These are phyloP conservation scores for Dasypogon diadema DNA, from an alignment of 2,888 invertebrate genomes.

Conservation along the genomic window DNA sequence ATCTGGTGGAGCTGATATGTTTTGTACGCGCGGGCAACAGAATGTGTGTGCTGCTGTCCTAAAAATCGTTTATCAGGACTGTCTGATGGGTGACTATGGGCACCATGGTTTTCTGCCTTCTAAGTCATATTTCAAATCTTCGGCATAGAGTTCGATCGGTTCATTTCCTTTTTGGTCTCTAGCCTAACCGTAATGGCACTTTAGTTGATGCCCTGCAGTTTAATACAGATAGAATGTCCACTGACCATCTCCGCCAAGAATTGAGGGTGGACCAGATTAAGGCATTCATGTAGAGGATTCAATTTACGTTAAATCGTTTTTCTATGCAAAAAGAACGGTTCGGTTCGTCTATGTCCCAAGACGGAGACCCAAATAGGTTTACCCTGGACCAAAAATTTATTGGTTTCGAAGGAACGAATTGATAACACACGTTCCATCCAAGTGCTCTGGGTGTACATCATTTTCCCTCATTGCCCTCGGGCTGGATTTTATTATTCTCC, in stretches of 20 bases:
- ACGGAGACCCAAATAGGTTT: constrained; percentile 34
- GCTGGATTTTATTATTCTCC: constrained; percentile 50
- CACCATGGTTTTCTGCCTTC: constrained; percentile 11
- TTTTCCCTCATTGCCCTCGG: constrained; percentile 36
- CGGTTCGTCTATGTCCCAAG: constrained; percentile 40
- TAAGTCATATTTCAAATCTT: constrained; percentile 51
- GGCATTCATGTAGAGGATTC: constrained; percentile 52
- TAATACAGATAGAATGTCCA: constrained; percentile 5
- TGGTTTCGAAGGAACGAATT: constrained; percentile 44
- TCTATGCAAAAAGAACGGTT: constrained; percentile 53
- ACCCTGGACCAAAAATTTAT: constrained; percentile 40
- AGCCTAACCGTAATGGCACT: constrained; percentile 50
- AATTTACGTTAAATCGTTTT: constrained; percentile 56
- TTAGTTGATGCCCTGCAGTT: constrained; percentile 49
- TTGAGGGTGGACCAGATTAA: constrained; percentile 50
- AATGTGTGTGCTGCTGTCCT: constrained; percentile 10
- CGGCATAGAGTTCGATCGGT: constrained; percentile 40
- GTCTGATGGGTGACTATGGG: constrained; percentile 11
- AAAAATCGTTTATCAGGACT: constrained; percentile 40
- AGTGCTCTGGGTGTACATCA: constrained; percentile 42
- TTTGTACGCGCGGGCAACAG: neutral
- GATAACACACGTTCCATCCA: constrained; percentile 40
- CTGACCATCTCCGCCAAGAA: constrained; percentile 25
- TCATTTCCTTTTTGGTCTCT: constrained; percentile 53
- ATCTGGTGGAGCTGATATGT: neutral